Base-by-base conservation (phyloP, 2,888 invertebrate species). In the Dascillus cervinus region DNA sequence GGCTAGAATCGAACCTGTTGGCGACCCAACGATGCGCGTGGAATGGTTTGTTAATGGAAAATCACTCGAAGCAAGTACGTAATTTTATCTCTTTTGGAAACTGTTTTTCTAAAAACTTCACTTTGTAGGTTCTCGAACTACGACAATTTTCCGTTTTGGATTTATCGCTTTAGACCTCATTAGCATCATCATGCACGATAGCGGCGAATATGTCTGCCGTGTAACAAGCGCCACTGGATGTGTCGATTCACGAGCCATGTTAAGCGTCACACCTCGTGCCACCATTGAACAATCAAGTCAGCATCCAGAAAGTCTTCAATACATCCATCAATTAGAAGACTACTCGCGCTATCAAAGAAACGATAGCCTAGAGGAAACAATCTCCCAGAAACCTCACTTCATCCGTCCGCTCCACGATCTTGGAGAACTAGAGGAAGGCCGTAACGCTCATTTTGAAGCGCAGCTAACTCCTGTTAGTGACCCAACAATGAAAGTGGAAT, bases 61-160 rank as follows among this genome's bases (percentile, higher is more conserved):
- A 69, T 84, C 87, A 58, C 75, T 96, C 54, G 82, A 84, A 75
- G 90, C 90, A 60, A 90, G 94, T 92, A 69, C 74, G 86, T 73
- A 40, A 25, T 15, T 13, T 17, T 13, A 21, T 11, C n/a, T 13
- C 13, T 12, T 6, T 22, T 8, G 9, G 4, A 5, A 10, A 10
- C 11, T 11, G 11, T 23, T 11, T 23, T 3, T 2, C 11, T 23
- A 6, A 6, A 17, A 23, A 11, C 5, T 12, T 1, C 26, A 13
- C 12, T 9, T 11, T 29, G 21, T 11, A 94, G 96, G 95, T 71
- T 94, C 95, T 47, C 81, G 97, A 59, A 88, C 89, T 61, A 92
- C 91, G 56, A 86, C 90, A 44, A 82, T 91, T 58, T 91, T 95
- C 71, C 88, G 95, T 62, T 97, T 98, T 69, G 97, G 98, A 52